phyloP scores from a whole-genome alignment of 2,113 vertebrate species.

The Aldabrachelys gigantea region DNA sequence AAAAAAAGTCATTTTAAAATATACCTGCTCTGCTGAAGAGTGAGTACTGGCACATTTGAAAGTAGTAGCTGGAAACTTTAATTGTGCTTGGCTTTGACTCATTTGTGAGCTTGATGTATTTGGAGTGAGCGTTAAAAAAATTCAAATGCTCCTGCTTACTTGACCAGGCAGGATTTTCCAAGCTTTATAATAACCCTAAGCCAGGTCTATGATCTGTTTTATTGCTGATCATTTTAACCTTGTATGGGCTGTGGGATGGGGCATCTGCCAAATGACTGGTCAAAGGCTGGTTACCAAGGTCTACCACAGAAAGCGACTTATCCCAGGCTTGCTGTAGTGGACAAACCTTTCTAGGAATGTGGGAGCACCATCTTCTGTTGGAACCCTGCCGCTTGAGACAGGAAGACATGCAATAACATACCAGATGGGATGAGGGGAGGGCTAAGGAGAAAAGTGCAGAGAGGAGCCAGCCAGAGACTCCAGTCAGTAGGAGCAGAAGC shows the following conservation, averaged over 20 bases:
- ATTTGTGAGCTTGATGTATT: accelerated
- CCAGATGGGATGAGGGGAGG: neutral
- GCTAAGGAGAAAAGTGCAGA: neutral
- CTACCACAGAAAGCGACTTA: neutral
- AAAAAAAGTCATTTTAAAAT: slow-evolving; percentile 23
- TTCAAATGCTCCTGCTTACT: too few relatives aligned
- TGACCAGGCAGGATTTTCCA: neutral
- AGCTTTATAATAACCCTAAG: neutral
- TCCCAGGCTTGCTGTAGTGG: neutral
- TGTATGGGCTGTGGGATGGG: neutral
- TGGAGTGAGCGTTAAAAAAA: neutral
- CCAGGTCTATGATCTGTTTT: neutral
- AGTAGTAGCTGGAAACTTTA: neutral
- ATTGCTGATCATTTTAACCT: neutral
- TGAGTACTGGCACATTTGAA: neutral
- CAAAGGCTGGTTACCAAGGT: neutral
- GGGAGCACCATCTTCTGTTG: neutral
- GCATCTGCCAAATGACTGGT: neutral
- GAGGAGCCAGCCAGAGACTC: neutral
- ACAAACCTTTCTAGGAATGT: neutral
- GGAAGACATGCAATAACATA: neutral
- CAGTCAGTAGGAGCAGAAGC: neutral
- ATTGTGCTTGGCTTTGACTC: neutral
- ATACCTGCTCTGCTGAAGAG: accelerated
- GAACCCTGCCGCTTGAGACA: neutral